Conservation (phyloP, 30 jellyfish, hydroid and myxozoan species). For the Haliclystus octoradiatus region DNA sequence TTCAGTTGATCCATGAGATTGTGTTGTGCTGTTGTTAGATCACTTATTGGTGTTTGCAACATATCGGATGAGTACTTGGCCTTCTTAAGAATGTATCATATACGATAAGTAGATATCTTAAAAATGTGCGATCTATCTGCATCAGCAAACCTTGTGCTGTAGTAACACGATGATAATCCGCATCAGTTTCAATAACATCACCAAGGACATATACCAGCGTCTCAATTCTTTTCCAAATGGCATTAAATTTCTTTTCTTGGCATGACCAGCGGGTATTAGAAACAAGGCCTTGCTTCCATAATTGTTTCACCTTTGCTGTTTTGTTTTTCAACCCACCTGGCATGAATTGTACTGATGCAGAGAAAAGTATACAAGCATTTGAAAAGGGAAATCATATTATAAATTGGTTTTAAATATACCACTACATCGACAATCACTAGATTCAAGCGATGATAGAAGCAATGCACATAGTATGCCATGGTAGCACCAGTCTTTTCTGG, state of each 20-base stretch:
- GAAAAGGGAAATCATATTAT: constrained; percentile 14
- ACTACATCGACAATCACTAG: constrained; percentile 22
- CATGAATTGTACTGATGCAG: constrained; percentile 28
- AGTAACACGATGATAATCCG: background rate
- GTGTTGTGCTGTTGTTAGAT: too few species aligned
- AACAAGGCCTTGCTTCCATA: constrained; percentile 25
- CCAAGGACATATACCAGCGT: constrained; percentile 12
- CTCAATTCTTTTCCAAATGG: constrained; percentile 21
- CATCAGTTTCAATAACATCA: constrained; percentile 13
- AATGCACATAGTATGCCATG: constrained; percentile 26
- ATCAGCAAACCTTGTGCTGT: constrained; percentile 13
- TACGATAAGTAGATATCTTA: constrained; percentile 24
- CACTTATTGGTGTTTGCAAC: too few species aligned
- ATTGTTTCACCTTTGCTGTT: background rate
- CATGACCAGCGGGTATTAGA: constrained; percentile 53
- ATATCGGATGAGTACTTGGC: too few species aligned
- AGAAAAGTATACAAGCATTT: constrained; percentile 14
- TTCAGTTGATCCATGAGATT: too few species aligned
- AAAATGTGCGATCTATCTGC: constrained; percentile 16
- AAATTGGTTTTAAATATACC: constrained; percentile 1
- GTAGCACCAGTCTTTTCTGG: constrained; percentile 32
- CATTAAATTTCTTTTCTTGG: constrained; percentile 42
- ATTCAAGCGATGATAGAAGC: constrained; percentile 28
- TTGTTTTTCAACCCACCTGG: constrained; percentile 18
- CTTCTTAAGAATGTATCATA: too few species aligned